These are phyloP conservation scores for Synaphobranchus kaupii DNA, from an alignment of 2,797 vertebrate genomes.

Conservation along the genomic window DNA sequence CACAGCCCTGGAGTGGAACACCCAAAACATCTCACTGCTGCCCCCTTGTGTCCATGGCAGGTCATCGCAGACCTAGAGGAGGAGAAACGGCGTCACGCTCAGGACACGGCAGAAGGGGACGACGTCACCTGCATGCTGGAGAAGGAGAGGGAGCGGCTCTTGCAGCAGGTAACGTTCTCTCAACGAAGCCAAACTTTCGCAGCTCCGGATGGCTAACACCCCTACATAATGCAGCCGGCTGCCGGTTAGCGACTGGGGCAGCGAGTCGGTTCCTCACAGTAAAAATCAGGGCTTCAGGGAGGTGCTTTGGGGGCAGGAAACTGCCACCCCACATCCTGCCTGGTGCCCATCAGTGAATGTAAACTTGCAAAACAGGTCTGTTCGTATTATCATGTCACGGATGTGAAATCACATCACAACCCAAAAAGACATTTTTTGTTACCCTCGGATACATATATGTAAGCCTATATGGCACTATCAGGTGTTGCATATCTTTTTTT, in stretches of 20 bases:
- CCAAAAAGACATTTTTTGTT: too few species aligned
- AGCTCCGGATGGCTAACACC: not conserved
- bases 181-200: not conserved
- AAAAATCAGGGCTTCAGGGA: not conserved
- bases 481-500: too few species aligned
- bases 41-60: slow-evolving; percentile 62
- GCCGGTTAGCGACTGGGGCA: not conserved
- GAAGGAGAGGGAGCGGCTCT: slow-evolving; percentile 87
- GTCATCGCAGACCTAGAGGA: slow-evolving; percentile 94
- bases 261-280: not conserved
- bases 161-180: slow-evolving; percentile 83
- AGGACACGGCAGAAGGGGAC: slow-evolving; percentile 86
- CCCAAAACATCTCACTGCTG: not conserved
- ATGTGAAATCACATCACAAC: not conserved
- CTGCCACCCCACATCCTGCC: not conserved
- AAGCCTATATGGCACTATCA: too few species aligned
- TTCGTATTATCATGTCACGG: not conserved
- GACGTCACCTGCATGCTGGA: slow-evolving; percentile 93
- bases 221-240: not conserved
- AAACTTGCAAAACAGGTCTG: not conserved
- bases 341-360: not conserved
- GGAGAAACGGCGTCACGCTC: slow-evolving; percentile 82
- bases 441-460: too few species aligned
- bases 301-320: not conserved
- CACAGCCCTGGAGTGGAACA: too few species aligned